phyloP scores from a whole-genome alignment of 2,113 vertebrate genomes.

The Fregata magnificens region DNA sequence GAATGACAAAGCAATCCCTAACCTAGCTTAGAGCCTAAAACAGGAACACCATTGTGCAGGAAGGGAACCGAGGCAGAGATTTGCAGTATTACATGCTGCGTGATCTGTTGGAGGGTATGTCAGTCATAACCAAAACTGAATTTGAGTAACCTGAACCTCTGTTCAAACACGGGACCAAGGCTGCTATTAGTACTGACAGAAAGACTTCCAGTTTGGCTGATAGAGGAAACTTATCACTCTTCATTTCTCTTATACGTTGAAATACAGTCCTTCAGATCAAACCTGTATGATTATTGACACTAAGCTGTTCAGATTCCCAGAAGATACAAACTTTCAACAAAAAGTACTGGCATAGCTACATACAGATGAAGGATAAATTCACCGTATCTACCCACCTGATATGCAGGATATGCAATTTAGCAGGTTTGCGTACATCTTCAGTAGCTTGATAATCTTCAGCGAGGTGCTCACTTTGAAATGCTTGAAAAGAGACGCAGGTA shows the following conservation, averaged over 20 bases:
- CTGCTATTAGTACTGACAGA: not conserved
- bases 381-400: not conserved
- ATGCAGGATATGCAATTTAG: not conserved
- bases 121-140: not conserved
- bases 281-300: not conserved
- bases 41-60: accelerated
- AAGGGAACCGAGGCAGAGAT: not conserved
- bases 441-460: not conserved
- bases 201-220: not conserved
- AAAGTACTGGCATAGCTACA: not conserved
- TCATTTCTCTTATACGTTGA: not conserved
- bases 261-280: not conserved
- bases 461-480: not conserved
- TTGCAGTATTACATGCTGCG: not conserved
- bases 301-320: not conserved
- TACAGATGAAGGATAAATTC: not conserved
- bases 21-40: not conserved
- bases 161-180: not conserved
- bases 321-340: not conserved
- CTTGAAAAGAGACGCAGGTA: not conserved
- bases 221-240: not conserved
- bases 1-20: not conserved
- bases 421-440: not conserved
- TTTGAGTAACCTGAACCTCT: not conserved
- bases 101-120: not conserved